Evolutionary conservation across 2,113 vertebrate genomes (phyloP).

Genomic region (Strix aluco): DNA sequence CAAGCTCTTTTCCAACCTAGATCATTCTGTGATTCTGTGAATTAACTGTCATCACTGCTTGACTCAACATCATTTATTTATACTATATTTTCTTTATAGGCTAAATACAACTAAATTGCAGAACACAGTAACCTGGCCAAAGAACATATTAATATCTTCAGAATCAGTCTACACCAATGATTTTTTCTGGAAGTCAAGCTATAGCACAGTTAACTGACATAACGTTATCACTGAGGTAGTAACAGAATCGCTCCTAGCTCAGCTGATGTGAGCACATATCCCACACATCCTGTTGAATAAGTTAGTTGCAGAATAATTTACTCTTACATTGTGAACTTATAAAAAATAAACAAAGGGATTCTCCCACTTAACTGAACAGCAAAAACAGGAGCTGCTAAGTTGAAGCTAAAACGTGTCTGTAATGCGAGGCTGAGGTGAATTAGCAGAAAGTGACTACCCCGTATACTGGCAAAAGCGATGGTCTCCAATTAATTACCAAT

Average conservation of each 20-base stretch:
- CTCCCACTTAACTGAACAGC: neutral
- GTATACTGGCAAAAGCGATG: neutral
- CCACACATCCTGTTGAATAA: neutral
- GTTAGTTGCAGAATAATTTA: neutral
- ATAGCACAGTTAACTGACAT: neutral
- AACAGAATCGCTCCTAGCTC: neutral
- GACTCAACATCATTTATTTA: neutral
- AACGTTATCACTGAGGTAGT: neutral
- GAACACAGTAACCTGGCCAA: neutral
- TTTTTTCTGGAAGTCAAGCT: neutral
- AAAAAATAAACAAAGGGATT: neutral
- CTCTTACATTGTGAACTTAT: neutral
- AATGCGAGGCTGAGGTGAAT: neutral
- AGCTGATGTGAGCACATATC: neutral
- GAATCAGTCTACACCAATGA: neutral
- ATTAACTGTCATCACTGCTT: neutral
- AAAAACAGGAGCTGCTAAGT: neutral
- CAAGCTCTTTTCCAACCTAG: too few relatives aligned
- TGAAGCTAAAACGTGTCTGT: neutral
- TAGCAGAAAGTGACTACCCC: neutral
- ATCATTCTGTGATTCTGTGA: too few relatives aligned
- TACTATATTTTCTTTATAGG: neutral
- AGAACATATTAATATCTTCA: neutral
- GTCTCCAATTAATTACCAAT: neutral
- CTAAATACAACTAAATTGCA: neutral